Conservation (phyloP, 2,888 invertebrate genomes). For the Pseudococcus longispinus region DNA sequence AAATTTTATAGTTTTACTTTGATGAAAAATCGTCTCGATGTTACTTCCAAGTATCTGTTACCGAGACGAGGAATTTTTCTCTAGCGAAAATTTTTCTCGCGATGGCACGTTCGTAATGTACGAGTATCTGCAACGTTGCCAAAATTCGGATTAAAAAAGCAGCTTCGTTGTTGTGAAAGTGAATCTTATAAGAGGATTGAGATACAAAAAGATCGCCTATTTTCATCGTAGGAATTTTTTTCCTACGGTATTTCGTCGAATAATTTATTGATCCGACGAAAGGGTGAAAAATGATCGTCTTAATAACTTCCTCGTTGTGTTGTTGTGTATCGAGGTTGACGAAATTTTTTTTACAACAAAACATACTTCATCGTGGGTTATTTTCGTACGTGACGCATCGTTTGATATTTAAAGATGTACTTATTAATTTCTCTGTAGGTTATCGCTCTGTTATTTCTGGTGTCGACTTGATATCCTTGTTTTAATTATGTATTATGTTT, state of each 20-base stretch:
- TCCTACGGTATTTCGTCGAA: neutral
- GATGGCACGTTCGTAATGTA: neutral
- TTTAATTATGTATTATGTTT: neutral
- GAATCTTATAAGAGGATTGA: neutral
- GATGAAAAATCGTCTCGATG: slow-evolving; percentile 20
- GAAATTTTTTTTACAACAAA: neutral
- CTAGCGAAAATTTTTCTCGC: neutral
- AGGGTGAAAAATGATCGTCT: neutral
- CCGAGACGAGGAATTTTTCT: neutral
- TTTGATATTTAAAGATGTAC: slow-evolving; percentile 18
- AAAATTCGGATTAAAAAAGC: neutral
- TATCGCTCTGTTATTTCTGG: neutral
- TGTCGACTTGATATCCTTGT: neutral
- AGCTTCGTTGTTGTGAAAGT: neutral
- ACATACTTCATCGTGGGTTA: slow-evolving; percentile 1
- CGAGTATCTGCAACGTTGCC: slow-evolving; percentile 29
- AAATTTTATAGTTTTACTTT: slow-evolving; percentile 5
- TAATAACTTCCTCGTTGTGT: slow-evolving; percentile 6
- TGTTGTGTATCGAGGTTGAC: neutral
- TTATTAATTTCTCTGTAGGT: neutral
- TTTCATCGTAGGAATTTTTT: neutral
- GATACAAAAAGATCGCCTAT: neutral
- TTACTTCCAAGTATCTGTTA: neutral
- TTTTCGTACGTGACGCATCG: slow-evolving; percentile 14
- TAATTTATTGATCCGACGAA: slow-evolving; percentile 20